phyloP scores from a whole-genome alignment of 1,140 invertebrate genomes.

The Teleogryllus occipitalis region DNA sequence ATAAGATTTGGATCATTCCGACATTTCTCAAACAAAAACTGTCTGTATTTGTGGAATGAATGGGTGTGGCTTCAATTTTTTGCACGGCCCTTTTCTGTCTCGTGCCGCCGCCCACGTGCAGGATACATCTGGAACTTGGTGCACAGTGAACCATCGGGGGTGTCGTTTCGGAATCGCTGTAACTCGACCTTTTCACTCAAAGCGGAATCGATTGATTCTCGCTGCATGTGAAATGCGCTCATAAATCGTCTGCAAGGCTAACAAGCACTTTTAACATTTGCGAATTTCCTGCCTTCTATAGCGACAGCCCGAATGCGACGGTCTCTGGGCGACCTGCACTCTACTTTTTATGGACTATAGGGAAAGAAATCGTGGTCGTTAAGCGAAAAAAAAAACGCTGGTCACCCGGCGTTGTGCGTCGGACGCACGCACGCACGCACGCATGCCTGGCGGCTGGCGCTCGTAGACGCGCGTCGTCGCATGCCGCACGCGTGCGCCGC shows the following conservation, averaged over 20 bases:
- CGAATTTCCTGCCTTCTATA: not conserved
- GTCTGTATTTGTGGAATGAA: too few species aligned
- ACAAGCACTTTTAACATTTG: not conserved
- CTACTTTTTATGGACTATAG: not conserved
- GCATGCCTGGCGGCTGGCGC: too few species aligned
- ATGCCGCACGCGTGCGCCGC: too few species aligned
- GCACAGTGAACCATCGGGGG: too few species aligned
- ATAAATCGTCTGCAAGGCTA: not conserved
- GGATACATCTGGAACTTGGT: too few species aligned
- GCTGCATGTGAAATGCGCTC: not conserved
- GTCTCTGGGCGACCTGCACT: not conserved
- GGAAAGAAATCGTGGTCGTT: not conserved
- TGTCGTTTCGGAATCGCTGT: not conserved
- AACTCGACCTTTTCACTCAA: not conserved
- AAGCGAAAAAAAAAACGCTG: not conserved
- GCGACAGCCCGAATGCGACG: not conserved
- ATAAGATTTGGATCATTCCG: too few species aligned
- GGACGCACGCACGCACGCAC: too few species aligned
- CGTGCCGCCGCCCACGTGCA: too few species aligned
- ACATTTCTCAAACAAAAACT: too few species aligned
- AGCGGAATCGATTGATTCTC: not conserved
- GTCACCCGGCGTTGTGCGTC: not conserved
- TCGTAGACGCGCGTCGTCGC: too few species aligned
- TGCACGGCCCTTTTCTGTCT: too few species aligned
- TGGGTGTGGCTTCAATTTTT: too few species aligned